Base-by-base conservation (phyloP, 2,888 invertebrate species). In the Archaeoteleia sp. region DNA sequence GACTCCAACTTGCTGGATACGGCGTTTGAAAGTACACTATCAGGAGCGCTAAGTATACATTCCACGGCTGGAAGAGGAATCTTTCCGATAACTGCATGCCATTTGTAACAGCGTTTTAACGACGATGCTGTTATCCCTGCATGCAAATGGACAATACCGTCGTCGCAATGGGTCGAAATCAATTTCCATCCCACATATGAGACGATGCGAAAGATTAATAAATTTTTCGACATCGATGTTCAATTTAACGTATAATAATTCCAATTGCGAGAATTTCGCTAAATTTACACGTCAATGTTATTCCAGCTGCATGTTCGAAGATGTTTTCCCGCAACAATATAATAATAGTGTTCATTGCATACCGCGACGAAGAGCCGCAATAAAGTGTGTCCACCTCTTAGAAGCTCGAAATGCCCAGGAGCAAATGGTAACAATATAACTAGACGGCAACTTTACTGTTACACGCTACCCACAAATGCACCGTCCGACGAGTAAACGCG, bases 81-180 rank as follows among this genome's bases (percentile, higher is more conserved):
- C 63, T 60, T 60, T 51, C 42, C 67, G 62, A 70, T 70, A 70
- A 55, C 67, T 49, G 35, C 46, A 55, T 46, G 67, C 63, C 67
- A 67, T 70, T 67, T 67, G 67, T 70, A 70, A 67, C 62, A 51
- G 45, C 35, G 34, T 55, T 43, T 55, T 51, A 60, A 69, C 60
- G 63, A 65, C 30, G 40, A 39, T 25, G 37, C 45, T 49, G 42
- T 43, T 49, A 42, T 29, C 20, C 49, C 32, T 25, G 45, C 49
- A 43, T 45, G 57, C 42, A 20, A 57, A 57, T 63, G 54, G 42
- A 55, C 43, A 30, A 35, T 23, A 29, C 49, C 37, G 35, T 35
- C 60, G 29, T 43, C 37, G 49, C 49, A 49, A 60, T 43, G 20
- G 20, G 2, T 4, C 20, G 3, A 20, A 20, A 4, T 20, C 20